Conservation (phyloP, 2,113 vertebrate species). For the Periophthalmodon schlosseri region DNA sequence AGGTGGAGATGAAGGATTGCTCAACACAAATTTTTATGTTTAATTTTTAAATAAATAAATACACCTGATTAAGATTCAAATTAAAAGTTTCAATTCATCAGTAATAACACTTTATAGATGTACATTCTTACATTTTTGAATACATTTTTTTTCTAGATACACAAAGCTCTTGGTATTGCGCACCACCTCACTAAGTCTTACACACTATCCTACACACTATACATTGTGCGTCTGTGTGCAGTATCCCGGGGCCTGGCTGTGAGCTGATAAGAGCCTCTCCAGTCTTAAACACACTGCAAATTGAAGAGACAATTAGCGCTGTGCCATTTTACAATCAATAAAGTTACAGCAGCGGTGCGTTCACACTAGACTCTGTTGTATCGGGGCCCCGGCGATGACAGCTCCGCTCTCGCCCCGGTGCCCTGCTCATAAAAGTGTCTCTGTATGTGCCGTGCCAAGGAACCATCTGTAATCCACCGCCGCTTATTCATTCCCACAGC, state of each 20-base stretch:
- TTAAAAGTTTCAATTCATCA: no score
- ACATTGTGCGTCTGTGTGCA: slow-evolving; percentile 18
- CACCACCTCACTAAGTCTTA: not conserved
- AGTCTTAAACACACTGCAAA: slow-evolving; percentile 60
- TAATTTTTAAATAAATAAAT: no score
- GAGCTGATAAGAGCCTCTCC: slow-evolving; percentile 64
- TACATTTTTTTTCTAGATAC: not conserved
- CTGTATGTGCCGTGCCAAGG: slow-evolving; percentile 35
- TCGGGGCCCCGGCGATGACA: slow-evolving; percentile 28
- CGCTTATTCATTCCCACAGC: slow-evolving; percentile 25
- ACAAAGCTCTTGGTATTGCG: not conserved
- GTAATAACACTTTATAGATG: no score
- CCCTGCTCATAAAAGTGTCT: slow-evolving; percentile 25
- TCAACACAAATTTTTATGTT: no score
- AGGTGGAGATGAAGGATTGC: no score
- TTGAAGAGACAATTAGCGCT: slow-evolving; percentile 67
- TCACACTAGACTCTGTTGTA: slow-evolving; percentile 40
- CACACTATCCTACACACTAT: not conserved
- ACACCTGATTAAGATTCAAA: not conserved
- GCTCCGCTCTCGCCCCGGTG: slow-evolving; percentile 36
- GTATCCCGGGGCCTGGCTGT: slow-evolving; percentile 54
- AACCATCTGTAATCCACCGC: slow-evolving; percentile 15
- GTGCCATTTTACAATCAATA: slow-evolving; percentile 70
- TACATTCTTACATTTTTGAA: no score
- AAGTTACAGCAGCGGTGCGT: slow-evolving; percentile 43